Evolutionary conservation across 2,888 invertebrate genomes (phyloP), one percentile per base, ranked within the genome.

Genomic region (Fabriciana adippe): DNA sequence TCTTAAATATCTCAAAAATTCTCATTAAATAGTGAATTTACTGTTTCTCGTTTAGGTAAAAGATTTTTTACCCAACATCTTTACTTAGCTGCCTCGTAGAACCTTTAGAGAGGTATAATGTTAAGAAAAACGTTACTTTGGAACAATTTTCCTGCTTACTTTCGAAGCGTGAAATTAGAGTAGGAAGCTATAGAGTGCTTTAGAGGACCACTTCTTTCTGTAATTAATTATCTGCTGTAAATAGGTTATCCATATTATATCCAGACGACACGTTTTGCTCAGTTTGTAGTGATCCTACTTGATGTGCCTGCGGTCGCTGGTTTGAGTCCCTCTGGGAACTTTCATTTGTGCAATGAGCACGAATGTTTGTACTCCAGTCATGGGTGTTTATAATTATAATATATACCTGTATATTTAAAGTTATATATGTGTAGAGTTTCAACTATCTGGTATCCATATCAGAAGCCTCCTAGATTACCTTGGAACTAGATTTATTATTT

Each of bases 81-180:
- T 57, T 60, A 50, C 16, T 61, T 61, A 61, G 51, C 61, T 35
- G 51, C 51, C 50, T 61, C 35, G 35, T 61, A 61, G 59, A 59
- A 59, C 59, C 61, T 61, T 61, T 51, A 15, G 51, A 61, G 50
- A 51, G 50, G 35, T 61, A 61, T 61, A 61, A 61, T 61, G 50
- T 61, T 61, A 61, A 61, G 51, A 61, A 61, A 51, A 51, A 61
- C 51, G 61, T 61, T 61, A 61, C 59, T 59, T 59, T 48, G 59
- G 59, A 59, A 61, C 50, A 61, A 50, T 61, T 61, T 61, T 35
- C 61, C 61, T 61, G 61, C 50, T 51, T 41, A 61, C 61, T 61
- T 61, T 51, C 61, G 61, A 60, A 61, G 50, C 61, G 61, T 61
- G 61, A 61, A 61, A 61, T 61, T 59, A 31, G 48, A 61, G 61